Conservation (phyloP, 2,888 invertebrate species). For the Yponomeuta malinellus region DNA sequence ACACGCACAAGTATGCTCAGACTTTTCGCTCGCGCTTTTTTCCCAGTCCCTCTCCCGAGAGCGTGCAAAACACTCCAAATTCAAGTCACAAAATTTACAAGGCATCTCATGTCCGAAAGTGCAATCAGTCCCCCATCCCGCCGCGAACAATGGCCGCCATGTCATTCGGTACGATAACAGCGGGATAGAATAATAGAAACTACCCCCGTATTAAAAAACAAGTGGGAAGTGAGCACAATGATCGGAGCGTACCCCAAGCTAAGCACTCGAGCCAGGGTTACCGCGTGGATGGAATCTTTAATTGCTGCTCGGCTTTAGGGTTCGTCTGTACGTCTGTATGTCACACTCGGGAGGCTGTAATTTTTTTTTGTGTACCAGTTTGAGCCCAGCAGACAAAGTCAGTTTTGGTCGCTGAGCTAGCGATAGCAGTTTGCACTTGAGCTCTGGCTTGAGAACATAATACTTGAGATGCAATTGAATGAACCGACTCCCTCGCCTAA, state of each 20-base stretch:
- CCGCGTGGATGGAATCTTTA: slow-evolving; percentile 35
- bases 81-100: slow-evolving; percentile 7
- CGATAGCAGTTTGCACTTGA: too few species aligned
- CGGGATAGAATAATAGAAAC: slow-evolving; percentile 67
- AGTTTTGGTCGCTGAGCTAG: too few species aligned
- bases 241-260: neutral
- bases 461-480: too few species aligned
- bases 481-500: too few species aligned
- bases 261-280: slow-evolving; percentile 35
- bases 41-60: neutral
- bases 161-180: slow-evolving; percentile 64
- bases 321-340: neutral
- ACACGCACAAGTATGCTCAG: too few species aligned
- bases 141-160: slow-evolving; percentile 35
- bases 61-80: slow-evolving; percentile 2
- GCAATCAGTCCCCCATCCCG: slow-evolving; percentile 25
- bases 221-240: slow-evolving; percentile 62
- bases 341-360: too few species aligned
- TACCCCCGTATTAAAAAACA: slow-evolving; percentile 68
- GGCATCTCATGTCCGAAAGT: slow-evolving; percentile 13
- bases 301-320: neutral
- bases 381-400: too few species aligned
- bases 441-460: too few species aligned
- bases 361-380: too few species aligned
- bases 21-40: neutral